Conservation (phyloP, 2,797 vertebrate species). For the Tamandua tetradactyla region DNA sequence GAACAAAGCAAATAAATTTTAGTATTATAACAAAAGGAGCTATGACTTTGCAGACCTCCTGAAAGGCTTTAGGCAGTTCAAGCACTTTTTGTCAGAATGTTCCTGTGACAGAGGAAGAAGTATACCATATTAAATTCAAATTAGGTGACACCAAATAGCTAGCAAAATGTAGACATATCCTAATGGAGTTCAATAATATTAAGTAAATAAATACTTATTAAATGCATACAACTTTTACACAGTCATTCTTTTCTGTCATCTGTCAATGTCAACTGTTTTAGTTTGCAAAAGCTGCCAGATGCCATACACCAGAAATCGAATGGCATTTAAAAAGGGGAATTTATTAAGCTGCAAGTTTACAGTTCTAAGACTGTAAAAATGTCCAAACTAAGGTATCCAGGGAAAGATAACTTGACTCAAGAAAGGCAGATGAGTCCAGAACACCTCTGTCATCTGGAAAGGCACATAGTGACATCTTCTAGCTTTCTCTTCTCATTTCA, state of each 20-base stretch:
- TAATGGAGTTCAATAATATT: background rate
- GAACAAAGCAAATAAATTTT: background rate
- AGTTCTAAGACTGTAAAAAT: too few species aligned
- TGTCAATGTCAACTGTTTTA: background rate
- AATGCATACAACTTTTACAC: background rate
- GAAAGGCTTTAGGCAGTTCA: background rate
- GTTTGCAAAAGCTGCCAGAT: too few species aligned
- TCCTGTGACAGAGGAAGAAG: background rate
- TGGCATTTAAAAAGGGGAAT: too few species aligned
- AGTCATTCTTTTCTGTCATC: background rate
- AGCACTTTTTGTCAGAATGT: background rate
- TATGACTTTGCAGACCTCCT: background rate
- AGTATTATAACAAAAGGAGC: background rate
- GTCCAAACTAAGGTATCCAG: too few species aligned
- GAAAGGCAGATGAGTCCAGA: too few species aligned
- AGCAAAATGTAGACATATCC: background rate
- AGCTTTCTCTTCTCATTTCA: too few species aligned
- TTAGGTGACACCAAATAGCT: background rate
- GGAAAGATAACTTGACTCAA: too few species aligned
- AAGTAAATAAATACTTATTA: constrained; percentile 22
- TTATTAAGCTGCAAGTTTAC: too few species aligned
- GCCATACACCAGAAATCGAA: too few species aligned
- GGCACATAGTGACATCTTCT: too few species aligned
- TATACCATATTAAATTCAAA: background rate
- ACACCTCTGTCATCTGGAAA: too few species aligned